These are phyloP conservation scores for Galbula dea DNA, from an alignment of 2,113 vertebrate species.

Conservation along the genomic window DNA sequence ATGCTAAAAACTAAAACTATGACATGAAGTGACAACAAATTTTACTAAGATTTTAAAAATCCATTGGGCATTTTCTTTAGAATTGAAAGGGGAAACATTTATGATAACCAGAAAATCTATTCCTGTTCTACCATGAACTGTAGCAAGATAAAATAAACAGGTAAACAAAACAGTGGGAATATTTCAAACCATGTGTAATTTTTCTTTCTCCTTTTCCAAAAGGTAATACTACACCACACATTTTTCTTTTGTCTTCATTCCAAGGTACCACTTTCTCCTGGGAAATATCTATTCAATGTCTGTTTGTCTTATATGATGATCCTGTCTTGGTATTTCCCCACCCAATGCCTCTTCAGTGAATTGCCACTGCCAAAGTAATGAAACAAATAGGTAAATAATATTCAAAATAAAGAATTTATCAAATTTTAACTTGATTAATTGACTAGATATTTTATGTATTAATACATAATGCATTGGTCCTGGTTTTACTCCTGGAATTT, in stretches of 20 bases:
- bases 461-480: neutral
- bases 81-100: neutral
- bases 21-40: neutral
- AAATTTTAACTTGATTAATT: neutral
- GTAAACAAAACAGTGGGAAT: neutral
- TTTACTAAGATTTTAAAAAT: neutral
- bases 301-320: neutral
- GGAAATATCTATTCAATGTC: neutral
- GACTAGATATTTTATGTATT: neutral
- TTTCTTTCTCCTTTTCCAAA: neutral
- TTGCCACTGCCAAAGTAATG: neutral
- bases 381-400: neutral
- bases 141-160: neutral
- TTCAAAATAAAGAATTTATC: neutral
- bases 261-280: neutral
- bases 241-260: neutral
- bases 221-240: neutral
- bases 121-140: neutral
- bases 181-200: neutral
- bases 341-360: neutral
- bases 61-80: neutral
- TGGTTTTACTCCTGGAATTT: neutral
- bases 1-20: neutral
- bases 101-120: neutral
- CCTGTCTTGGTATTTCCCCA: fast-evolving